Evolutionary conservation across 1,140 invertebrate genomes (phyloP).

Genomic region (Macrotrachela quadricornifera): DNA sequence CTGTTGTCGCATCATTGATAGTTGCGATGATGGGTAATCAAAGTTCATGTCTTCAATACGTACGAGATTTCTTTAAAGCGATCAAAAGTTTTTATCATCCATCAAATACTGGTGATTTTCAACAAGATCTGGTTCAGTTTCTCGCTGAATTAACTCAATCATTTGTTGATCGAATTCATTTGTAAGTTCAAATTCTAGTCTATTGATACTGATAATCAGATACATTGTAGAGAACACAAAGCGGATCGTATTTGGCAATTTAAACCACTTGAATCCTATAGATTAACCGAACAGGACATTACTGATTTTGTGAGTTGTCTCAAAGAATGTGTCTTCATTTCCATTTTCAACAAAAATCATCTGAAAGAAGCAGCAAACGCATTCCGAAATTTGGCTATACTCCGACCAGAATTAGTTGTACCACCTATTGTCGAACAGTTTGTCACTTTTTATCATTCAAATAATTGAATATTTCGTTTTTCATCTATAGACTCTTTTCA

Average conservation of each 20-base stretch:
- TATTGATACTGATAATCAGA: no score
- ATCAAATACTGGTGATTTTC: slow-evolving; percentile 43
- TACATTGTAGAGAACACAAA: slow-evolving; percentile 38
- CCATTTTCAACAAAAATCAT: slow-evolving; percentile 53
- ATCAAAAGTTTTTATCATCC: slow-evolving; percentile 70
- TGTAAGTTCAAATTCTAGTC: no score
- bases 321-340: slow-evolving; percentile 42
- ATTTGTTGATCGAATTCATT: no score
- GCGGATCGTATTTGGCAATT: slow-evolving; percentile 42
- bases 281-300: slow-evolving; percentile 57
- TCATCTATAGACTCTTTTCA: no score
- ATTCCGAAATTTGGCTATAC: slow-evolving; percentile 49
- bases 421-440: slow-evolving; percentile 55
- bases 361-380: slow-evolving; percentile 42
- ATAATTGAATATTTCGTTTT: no score
- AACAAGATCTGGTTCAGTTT: no score
- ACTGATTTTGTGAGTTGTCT: slow-evolving; percentile 55
- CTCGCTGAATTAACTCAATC: no score
- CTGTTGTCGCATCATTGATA: slow-evolving; percentile 45
- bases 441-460: slow-evolving; percentile 10
- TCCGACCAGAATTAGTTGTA: slow-evolving; percentile 59
- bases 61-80: slow-evolving; percentile 56
- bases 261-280: slow-evolving; percentile 40
- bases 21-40: slow-evolving; percentile 36
- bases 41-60: slow-evolving; percentile 42